Percentiles rank a stretch among this genome's conserved stretches.
phyloP scores from a whole-genome alignment of 2,888 invertebrate species.

The Microctonus hyperodae region DNA sequence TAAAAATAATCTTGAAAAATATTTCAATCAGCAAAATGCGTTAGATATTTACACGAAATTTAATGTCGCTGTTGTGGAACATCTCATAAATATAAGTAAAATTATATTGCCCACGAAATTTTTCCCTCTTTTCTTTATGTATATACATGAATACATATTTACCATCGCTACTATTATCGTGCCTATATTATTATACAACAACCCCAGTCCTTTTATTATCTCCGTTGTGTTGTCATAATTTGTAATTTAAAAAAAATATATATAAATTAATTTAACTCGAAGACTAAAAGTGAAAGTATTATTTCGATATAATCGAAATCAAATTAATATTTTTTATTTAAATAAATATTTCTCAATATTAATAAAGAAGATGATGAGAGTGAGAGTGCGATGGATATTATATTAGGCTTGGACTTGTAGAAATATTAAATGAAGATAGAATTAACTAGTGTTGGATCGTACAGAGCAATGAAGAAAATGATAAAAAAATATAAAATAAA shows the following conservation, averaged over 20 bases:
- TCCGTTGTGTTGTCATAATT: not conserved
- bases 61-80: not conserved
- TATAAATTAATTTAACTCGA: not conserved
- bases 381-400: no score
- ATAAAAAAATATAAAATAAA: slow-evolving; percentile 2
- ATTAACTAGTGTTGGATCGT: no score
- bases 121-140: not conserved
- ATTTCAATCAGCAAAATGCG: slow-evolving; percentile 62
- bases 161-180: not conserved
- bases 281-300: not conserved
- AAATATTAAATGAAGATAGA: not conserved
- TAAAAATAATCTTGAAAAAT: slow-evolving; percentile 57
- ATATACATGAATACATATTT: not conserved
- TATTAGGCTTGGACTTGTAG: not conserved
- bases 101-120: not conserved
- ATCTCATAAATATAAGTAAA: not conserved
- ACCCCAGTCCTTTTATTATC: not conserved
- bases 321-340: not conserved
- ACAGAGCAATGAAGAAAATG: slow-evolving; percentile 11
- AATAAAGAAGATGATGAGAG: not conserved
- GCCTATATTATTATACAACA: not conserved
- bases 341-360: not conserved
- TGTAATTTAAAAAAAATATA: no score
- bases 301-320: not conserved
- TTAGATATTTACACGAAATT: slow-evolving; percentile 49